phyloP scores from a whole-genome alignment of 2,113 vertebrate genomes.

The Centrocercus urophasianus region DNA sequence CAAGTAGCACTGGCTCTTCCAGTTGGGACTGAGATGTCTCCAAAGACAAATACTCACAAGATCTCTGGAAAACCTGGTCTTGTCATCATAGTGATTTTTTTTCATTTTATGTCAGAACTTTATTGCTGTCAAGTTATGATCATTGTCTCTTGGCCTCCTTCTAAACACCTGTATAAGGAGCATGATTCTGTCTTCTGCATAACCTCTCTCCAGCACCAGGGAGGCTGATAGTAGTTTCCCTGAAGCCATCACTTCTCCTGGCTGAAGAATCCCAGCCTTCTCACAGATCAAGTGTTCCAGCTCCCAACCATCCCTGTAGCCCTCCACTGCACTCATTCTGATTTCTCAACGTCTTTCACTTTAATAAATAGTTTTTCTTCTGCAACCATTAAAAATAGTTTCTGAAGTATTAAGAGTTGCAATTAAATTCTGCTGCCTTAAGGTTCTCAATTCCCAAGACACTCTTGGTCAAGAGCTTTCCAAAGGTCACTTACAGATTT shows the following conservation, averaged over 20 bases:
- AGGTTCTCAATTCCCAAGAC: not conserved
- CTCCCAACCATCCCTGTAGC: not conserved
- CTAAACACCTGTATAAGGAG: not conserved
- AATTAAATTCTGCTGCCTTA: not conserved
- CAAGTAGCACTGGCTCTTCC: not conserved
- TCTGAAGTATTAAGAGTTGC: not conserved
- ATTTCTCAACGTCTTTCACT: not conserved
- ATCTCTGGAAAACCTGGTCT: not conserved
- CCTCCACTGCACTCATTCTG: not conserved
- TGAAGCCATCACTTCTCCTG: not conserved
- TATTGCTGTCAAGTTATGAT: not conserved
- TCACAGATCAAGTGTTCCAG: not conserved
- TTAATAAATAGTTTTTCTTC: not conserved
- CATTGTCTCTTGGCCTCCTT: not conserved
- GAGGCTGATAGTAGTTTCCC: too few species aligned
- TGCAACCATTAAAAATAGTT: not conserved
- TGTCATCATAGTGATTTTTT: not conserved
- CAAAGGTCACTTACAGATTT: not conserved
- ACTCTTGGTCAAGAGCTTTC: not conserved
- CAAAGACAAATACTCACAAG: too few species aligned
- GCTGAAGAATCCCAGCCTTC: not conserved
- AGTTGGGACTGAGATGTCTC: too few species aligned
- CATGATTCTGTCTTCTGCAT: accelerated
- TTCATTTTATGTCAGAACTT: not conserved
- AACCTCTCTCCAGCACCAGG: accelerated